Conservation (phyloP, 2,113 vertebrate genomes). For the Thymallus thymallus region DNA sequence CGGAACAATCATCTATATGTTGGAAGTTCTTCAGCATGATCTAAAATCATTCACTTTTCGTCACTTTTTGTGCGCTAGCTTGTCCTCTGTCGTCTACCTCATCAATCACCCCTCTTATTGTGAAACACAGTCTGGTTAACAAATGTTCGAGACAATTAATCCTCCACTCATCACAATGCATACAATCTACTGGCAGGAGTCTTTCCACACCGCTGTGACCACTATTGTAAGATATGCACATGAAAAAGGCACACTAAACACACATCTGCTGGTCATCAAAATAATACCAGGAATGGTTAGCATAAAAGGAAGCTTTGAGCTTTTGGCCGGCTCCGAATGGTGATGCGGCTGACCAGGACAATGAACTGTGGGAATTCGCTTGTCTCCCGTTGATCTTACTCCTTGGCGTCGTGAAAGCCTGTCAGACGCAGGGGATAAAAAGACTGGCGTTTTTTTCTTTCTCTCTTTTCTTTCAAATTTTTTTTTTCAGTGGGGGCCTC, state of each 20-base stretch:
- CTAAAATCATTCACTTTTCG: background rate
- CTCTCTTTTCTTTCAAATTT: constrained; percentile 59
- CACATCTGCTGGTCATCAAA: constrained; percentile 69
- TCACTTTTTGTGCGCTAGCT: background rate
- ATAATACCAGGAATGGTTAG: constrained; percentile 74
- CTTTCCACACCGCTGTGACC: constrained; percentile 61
- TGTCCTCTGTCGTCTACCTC: background rate
- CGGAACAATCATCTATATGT: background rate
- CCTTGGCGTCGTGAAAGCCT: constrained; percentile 67
- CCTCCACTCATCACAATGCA: constrained; percentile 50
- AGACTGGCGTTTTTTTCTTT: constrained; percentile 71
- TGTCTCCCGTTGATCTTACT: constrained; percentile 77
- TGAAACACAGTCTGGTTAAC: constrained; percentile 57
- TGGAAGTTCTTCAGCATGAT: background rate
- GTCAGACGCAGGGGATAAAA: constrained; percentile 70
- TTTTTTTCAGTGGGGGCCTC: constrained; percentile 55
- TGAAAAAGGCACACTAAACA: constrained; percentile 37
- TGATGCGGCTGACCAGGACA: constrained; percentile 72
- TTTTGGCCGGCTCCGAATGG: constrained; percentile 65
- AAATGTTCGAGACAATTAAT: constrained; percentile 71
- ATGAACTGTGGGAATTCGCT: constrained; percentile 81
- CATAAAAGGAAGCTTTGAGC: constrained; percentile 80
- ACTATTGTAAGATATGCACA: constrained; percentile 53
- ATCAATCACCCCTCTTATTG: background rate
- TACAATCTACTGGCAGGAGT: too few relatives aligned